Conservation (phyloP, 2,113 vertebrate genomes). For the Pangasianodon hypophthalmus region DNA sequence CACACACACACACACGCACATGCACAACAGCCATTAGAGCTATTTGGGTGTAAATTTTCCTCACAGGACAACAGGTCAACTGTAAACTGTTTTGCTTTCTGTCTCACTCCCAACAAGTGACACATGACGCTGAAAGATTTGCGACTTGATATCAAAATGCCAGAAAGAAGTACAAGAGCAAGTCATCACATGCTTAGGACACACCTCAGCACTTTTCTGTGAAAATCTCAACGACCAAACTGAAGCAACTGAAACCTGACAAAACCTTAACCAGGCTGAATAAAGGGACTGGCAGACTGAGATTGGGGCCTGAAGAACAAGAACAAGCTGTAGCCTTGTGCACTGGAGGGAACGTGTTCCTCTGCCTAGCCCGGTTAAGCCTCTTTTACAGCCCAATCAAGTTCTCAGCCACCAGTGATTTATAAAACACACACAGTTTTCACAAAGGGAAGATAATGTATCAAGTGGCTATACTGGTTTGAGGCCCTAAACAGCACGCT, state of each 20-base stretch:
- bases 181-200: slow-evolving; percentile 42
- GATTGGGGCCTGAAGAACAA: slow-evolving; percentile 51
- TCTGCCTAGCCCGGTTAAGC: slow-evolving; percentile 64
- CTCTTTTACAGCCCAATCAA: slow-evolving; percentile 65
- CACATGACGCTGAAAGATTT: slow-evolving; percentile 28
- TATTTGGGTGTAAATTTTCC: slow-evolving; percentile 4
- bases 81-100: slow-evolving; percentile 34
- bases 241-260: slow-evolving; percentile 2
- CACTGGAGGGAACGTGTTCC: slow-evolving; percentile 59
- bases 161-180: slow-evolving; percentile 2
- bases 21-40: background rate
- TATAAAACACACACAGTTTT: slow-evolving; percentile 36
- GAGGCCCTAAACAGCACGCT: background rate
- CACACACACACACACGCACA: background rate
- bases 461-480: slow-evolving; percentile 25
- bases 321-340: background rate
- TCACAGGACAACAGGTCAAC: slow-evolving; percentile 27
- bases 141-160: slow-evolving; percentile 1
- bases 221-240: slow-evolving; percentile 6
- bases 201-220: slow-evolving; percentile 25
- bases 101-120: slow-evolving; percentile 29
- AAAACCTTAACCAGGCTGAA: background rate
- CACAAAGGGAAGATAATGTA: background rate
- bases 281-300: slow-evolving; percentile 36
- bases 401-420: slow-evolving; percentile 61